Evolutionary conservation across 2,113 vertebrate genomes (phyloP), one percentile per base, ranked within the genome.

Genomic region (Crotalus viridis): DNA sequence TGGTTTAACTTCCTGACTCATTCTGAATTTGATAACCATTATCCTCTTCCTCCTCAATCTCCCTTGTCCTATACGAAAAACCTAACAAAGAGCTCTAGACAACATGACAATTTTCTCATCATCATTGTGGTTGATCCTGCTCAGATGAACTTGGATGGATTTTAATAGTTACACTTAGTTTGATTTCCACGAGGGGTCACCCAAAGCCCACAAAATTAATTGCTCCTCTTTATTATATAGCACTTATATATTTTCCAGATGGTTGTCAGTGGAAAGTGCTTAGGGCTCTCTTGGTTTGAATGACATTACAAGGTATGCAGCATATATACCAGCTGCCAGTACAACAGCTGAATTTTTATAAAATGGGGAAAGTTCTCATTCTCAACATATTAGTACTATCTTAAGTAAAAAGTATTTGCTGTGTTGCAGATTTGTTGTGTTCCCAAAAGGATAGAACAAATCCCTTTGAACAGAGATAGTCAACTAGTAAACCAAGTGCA

Each of bases 101-200:
- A 87, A 86, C 33, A n/a, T 0, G 15, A 24, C 48, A 22, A 19
- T 51, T 87, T 59, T 26, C 22, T n/a, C 17, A n/a, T 81, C 48
- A 51, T 51, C 33, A 21, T 43, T 43, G 33, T 21, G 33, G 33
- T 39, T 21, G 69, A 81, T 39, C 69, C 33, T 81, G 33, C 33
- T 39, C 92, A 94, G 93, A 93, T 91, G 89, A 56, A 92, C 54
- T 94, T 39, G 54, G 89, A 85, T 90, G 5, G 94, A 7, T 91
- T 91, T 93, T 8, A 74, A 0, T 0, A 55, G 39, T 54, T 92
- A 88, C 24, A 13, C 28, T 33, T n/a, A 12, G 0, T 3, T 9
- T 1, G 85, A 54, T 88, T 69, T 19, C 57, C 98, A 97, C 94
- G 90, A 98, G 98, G 96, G 97, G 98, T 97, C 97, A 96, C 24